These are phyloP conservation scores for Timema podura DNA, from an alignment of 2,888 invertebrate species.

Conservation along the genomic window DNA sequence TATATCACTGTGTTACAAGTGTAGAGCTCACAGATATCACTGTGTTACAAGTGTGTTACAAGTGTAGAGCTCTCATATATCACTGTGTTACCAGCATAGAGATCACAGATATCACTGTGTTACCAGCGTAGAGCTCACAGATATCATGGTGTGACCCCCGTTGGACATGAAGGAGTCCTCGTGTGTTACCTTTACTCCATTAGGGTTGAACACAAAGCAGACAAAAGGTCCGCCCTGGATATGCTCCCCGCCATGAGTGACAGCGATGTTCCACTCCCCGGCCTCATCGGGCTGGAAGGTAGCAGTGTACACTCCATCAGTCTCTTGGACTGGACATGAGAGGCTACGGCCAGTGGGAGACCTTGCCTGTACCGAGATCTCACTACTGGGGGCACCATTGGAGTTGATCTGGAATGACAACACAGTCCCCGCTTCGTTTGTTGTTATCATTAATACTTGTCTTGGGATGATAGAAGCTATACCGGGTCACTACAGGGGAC, in stretches of 20 bases:
- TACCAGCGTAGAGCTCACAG: too few species aligned
- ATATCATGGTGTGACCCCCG: too few species aligned
- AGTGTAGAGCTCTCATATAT: too few species aligned
- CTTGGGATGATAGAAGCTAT: conserved; percentile 2
- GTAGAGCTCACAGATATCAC: too few species aligned
- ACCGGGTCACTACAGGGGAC: conserved; percentile 12
- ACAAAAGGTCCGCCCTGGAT: conserved; percentile 95
- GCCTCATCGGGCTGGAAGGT: conserved; percentile 97
- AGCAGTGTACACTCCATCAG: conserved; percentile 88
- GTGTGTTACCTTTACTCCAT: conserved; percentile 65
- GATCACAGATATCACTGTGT: too few species aligned
- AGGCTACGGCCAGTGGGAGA: conserved; percentile 83
- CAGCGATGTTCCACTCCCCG: conserved; percentile 95
- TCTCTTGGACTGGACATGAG: conserved; percentile 76
- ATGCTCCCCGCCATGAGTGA: conserved; percentile 92
- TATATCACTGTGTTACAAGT: too few species aligned
- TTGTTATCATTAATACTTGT: neutral
- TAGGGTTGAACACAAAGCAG: conserved; percentile 92
- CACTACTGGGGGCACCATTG: conserved; percentile 59
- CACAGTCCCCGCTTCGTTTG: neutral
- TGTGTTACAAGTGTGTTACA: too few species aligned
- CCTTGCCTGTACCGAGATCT: conserved; percentile 87
- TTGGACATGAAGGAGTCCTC: too few species aligned
- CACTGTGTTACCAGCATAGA: neutral
- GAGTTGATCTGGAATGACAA: conserved; percentile 53